Percentiles rank a stretch among this genome's conserved stretches.
These are phyloP conservation scores for Pecten maximus DNA, from an alignment of 2,888 invertebrate species.

Conservation along the genomic window DNA sequence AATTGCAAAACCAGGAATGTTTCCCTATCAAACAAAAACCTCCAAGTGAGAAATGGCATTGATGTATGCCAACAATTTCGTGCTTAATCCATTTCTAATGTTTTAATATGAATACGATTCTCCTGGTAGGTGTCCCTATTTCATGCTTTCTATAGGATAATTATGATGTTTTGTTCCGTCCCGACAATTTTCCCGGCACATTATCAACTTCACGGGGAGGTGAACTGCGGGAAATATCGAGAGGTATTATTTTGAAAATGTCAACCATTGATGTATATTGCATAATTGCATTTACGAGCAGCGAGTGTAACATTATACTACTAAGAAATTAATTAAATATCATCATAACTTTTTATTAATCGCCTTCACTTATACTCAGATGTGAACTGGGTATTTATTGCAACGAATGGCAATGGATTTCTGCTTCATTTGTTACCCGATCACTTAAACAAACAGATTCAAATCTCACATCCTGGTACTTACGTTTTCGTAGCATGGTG, in stretches of 20 bases:
- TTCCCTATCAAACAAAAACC: neutral
- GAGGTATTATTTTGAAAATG: neutral
- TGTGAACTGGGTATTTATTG: neutral
- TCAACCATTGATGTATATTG: neutral
- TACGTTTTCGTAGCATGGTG: neutral
- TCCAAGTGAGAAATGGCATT: neutral
- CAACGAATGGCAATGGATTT: neutral
- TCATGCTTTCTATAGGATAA: constrained; percentile 19
- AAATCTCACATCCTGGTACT: neutral
- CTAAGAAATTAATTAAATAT: constrained; percentile 7
- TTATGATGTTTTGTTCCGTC: neutral
- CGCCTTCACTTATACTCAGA: neutral
- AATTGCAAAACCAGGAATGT: neutral
- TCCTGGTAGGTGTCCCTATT: neutral
- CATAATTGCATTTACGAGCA: neutral
- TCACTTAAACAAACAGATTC: neutral
- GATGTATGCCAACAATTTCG: neutral
- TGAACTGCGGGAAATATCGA: neutral
- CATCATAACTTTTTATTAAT: neutral
- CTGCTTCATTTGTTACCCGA: neutral
- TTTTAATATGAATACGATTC: neutral
- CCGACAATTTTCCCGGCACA: neutral
- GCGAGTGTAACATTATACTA: neutral
- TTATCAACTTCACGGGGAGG: neutral
- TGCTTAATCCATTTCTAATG: constrained; percentile 1